Evolutionary conservation across 2,888 invertebrate genomes (phyloP).

Genomic region (Conus canariensis): DNA sequence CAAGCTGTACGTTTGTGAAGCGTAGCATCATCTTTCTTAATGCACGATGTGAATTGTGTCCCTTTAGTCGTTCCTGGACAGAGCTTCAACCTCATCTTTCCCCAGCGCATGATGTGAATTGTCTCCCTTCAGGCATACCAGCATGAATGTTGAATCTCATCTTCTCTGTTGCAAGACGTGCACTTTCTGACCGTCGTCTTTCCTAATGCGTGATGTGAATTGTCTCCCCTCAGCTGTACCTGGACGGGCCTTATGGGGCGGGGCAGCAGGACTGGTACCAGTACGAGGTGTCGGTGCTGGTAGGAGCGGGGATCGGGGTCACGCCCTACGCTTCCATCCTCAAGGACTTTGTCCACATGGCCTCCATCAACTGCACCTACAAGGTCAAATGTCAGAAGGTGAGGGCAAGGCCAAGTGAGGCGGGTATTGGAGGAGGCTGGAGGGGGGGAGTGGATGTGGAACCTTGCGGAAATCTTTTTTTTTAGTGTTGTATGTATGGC

Average conservation of each 20-base stretch:
- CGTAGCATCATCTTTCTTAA: too few species aligned
- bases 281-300: slow-evolving; percentile 76
- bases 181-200: too few species aligned
- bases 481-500: too few species aligned
- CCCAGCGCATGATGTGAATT: too few species aligned
- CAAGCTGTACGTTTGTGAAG: too few species aligned
- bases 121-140: too few species aligned
- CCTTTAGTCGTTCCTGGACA: too few species aligned
- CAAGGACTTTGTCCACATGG: slow-evolving; percentile 82
- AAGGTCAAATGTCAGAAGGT: slow-evolving; percentile 79
- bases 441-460: not conserved
- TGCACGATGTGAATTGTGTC: too few species aligned
- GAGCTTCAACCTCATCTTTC: too few species aligned
- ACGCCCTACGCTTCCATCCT: slow-evolving; percentile 85
- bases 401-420: slow-evolving; percentile 30
- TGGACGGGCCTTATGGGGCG: slow-evolving; percentile 77
- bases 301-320: slow-evolving; percentile 79
- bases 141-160: too few species aligned
- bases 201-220: too few species aligned
- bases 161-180: too few species aligned
- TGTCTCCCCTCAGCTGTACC: slow-evolving; percentile 64
- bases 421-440: not conserved
- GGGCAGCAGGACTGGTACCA: slow-evolving; percentile 78
- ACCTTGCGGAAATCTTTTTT: not conserved
- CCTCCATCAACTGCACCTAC: slow-evolving; percentile 73